Conservation (phyloP, 2,797 vertebrate species). For the Bufotes viridis region DNA sequence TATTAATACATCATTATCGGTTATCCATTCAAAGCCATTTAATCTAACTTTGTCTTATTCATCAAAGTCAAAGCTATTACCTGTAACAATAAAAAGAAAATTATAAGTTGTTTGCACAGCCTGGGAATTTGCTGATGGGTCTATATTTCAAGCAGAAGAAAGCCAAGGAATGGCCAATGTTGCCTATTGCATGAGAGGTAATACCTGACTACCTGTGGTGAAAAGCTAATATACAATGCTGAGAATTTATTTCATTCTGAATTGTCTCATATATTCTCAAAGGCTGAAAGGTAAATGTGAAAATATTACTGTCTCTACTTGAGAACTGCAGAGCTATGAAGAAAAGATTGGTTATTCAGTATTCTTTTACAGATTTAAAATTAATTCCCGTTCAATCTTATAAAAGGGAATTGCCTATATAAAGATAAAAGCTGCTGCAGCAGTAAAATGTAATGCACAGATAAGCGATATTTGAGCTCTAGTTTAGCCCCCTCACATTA, state of each 20-base stretch:
- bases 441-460: not conserved
- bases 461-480: not conserved
- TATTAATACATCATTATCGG: constrained; percentile 9
- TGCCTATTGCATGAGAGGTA: constrained; percentile 9
- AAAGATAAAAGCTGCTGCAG: not conserved
- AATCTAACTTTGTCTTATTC: not conserved
- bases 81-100: constrained; percentile 32
- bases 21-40: not conserved
- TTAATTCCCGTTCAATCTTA: constrained; percentile 13
- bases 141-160: constrained; percentile 33
- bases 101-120: constrained; percentile 15
- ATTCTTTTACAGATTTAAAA: constrained; percentile 34
- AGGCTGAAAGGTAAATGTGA: constrained; percentile 40
- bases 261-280: constrained; percentile 48
- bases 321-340: constrained; percentile 25
- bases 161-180: not conserved
- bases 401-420: not conserved
- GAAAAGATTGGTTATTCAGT: constrained; percentile 17
- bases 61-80: constrained; percentile 35
- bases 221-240: constrained; percentile 42
- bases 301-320: constrained; percentile 34
- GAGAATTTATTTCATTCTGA: constrained; percentile 39
- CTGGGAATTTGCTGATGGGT: constrained; percentile 7
- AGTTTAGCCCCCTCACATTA: not conserved
- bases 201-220: constrained; percentile 33